Percentiles rank a stretch among this genome's conserved stretches.
phyloP scores from a whole-genome alignment of 1,140 invertebrate species.

The Wasmannia auropunctata region DNA sequence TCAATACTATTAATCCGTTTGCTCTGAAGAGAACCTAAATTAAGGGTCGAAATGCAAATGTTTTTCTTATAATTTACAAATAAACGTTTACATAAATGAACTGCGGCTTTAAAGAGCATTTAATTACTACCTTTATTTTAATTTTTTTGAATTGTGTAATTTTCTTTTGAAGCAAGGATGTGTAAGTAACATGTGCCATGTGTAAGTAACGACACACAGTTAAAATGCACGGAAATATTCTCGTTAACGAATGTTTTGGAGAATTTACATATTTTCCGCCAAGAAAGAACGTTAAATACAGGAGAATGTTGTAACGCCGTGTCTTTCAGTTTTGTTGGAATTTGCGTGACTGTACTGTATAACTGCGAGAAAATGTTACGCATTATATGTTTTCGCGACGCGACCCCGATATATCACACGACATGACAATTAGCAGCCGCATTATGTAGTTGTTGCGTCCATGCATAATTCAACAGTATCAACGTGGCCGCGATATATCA shows the following conservation, averaged over 20 bases:
- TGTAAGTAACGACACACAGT: background rate
- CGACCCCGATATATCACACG: constrained; percentile 43
- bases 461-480: constrained; percentile 55
- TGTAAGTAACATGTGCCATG: no score
- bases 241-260: background rate
- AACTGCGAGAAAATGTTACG: constrained; percentile 33
- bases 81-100: no score
- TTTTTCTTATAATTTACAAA: no score
- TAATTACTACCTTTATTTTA: no score
- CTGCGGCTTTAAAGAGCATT: no score
- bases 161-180: no score
- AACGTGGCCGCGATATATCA: constrained; percentile 42
- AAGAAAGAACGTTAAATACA: constrained; percentile 1
- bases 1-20: no score
- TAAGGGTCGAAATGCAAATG: no score
- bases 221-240: background rate
- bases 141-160: no score
- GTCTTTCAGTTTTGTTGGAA: background rate
- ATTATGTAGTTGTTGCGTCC: constrained; percentile 51
- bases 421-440: constrained; percentile 50
- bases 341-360: background rate
- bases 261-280: background rate
- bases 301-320: background rate
- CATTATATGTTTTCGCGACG: constrained; percentile 9
- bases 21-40: no score